phyloP scores from a whole-genome alignment of 2,113 vertebrate genomes.

The Mormoops blainvillei region DNA sequence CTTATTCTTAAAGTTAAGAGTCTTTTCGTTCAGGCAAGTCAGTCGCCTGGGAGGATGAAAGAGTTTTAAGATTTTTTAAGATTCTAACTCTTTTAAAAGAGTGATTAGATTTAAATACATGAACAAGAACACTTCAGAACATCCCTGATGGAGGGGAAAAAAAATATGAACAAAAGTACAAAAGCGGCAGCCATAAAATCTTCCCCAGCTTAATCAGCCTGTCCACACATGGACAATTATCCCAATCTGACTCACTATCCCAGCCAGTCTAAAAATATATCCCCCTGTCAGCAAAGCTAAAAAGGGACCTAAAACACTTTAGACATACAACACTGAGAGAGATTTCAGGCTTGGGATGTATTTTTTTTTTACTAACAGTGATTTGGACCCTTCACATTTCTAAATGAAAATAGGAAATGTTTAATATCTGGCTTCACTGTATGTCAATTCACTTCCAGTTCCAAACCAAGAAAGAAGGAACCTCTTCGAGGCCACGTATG shows the following conservation, averaged over 20 bases:
- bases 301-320: background rate
- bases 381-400: background rate
- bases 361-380: background rate
- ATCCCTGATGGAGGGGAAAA: background rate
- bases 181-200: background rate
- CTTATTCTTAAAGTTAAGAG: background rate
- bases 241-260: background rate
- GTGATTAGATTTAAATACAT: background rate
- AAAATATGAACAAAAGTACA: background rate
- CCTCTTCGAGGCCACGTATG: background rate
- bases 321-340: background rate
- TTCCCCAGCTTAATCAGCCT: background rate
- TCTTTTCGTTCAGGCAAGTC: background rate
- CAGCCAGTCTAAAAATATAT: constrained; percentile 10
- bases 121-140: background rate
- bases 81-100: background rate
- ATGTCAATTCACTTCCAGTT: background rate
- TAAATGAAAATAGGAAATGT: background rate
- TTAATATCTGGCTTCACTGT: background rate
- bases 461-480: background rate
- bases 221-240: background rate
- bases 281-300: constrained; percentile 44
- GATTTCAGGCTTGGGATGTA: background rate
- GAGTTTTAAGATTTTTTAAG: background rate
- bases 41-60: background rate